Evolutionary conservation across 2,113 vertebrate species (phyloP).

Genomic region (Toxostoma redivivum): DNA sequence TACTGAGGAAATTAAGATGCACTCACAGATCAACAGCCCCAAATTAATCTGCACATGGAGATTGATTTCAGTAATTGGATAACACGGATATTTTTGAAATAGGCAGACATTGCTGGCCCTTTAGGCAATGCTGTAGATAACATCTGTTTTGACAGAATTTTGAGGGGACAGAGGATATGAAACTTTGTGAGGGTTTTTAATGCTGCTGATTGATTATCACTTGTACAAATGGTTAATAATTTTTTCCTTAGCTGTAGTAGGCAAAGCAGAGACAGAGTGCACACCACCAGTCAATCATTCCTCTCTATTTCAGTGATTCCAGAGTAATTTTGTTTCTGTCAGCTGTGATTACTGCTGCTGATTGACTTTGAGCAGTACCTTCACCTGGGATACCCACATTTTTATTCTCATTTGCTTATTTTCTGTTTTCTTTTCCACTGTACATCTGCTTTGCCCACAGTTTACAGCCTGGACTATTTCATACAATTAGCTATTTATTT

Average conservation of each 20-base stretch:
- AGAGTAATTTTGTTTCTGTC: neutral
- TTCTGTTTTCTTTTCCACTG: neutral
- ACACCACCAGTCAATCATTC: neutral
- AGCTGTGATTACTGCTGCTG: neutral
- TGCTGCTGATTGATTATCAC: neutral
- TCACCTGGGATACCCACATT: neutral
- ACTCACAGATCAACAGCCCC: neutral
- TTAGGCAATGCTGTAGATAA: neutral
- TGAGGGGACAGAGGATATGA: neutral
- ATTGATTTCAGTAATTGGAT: conserved; percentile 11
- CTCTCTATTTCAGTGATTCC: neutral
- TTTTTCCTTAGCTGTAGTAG: neutral
- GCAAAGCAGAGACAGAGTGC: neutral
- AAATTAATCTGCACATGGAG: conserved; percentile 17
- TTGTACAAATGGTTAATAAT: neutral
- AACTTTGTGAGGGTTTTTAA: neutral
- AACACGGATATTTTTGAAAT: neutral
- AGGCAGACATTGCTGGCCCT: neutral
- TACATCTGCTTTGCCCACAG: neutral
- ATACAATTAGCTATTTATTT: neutral
- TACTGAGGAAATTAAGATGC: neutral
- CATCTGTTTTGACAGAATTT: neutral
- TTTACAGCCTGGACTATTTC: neutral
- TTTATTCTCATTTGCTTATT: neutral
- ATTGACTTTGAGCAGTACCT: neutral